Evolutionary conservation across 2,888 invertebrate genomes (phyloP).

Genomic region (Geotrupes spiniger): DNA sequence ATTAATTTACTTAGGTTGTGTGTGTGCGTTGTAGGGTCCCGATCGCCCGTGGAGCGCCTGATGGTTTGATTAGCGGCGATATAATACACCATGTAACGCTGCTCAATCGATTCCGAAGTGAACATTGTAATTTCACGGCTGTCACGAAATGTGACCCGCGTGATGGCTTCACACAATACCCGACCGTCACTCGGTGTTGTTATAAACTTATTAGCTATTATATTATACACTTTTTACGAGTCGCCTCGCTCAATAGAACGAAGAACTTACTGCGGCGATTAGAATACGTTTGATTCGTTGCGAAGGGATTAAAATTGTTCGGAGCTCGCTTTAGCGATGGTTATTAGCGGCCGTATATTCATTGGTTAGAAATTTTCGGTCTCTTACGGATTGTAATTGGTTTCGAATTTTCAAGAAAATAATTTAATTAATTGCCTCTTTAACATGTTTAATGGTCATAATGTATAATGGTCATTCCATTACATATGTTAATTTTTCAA

Average conservation of each 20-base stretch:
- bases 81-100: constrained; percentile 47
- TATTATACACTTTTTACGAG: constrained; percentile 27
- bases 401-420: too few species aligned
- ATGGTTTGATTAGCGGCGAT: constrained; percentile 30
- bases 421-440: too few species aligned
- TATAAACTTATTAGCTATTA: constrained; percentile 47
- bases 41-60: constrained; percentile 35
- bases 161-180: constrained; percentile 46
- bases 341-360: constrained; percentile 1
- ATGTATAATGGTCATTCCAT: too few species aligned
- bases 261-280: constrained; percentile 1
- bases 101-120: constrained; percentile 50
- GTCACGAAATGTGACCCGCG: constrained; percentile 47
- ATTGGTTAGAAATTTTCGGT: too few species aligned
- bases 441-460: too few species aligned
- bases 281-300: constrained; percentile 3
- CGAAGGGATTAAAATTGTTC: constrained; percentile 2
- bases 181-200: constrained; percentile 44
- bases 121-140: constrained; percentile 53
- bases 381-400: too few species aligned
- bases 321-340: neutral
- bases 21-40: constrained; percentile 24
- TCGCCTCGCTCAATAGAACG: constrained; percentile 1
- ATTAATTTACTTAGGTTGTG: constrained; percentile 42
- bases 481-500: too few species aligned